Base-by-base conservation (phyloP, 2,797 vertebrate genomes). In the Melanogrammus aeglefinus region DNA sequence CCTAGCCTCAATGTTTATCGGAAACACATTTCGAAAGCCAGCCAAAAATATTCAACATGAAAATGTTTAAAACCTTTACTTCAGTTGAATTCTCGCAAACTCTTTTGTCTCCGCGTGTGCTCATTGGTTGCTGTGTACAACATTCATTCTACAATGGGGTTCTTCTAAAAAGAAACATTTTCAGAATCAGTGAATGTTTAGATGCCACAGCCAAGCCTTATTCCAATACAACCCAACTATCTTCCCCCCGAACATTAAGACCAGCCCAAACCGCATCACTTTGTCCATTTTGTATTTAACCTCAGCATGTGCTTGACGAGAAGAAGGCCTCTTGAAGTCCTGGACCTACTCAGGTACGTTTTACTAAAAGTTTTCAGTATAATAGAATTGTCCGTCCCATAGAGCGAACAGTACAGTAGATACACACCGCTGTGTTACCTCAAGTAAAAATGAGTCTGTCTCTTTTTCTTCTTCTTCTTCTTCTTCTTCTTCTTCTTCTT, bases 1-100 rank as follows among this genome's bases (percentile, higher is more conserved):
- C 63, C 63, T 24, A 24, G 63, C 63, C 24, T 69, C 63, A 69
- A 69, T 69, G 63, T 69, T 63, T 63, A 63, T 63, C 57, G 24
- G 57, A 63, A 63, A 63, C 47, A 51, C 14, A 51, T 63, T 63
- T 63, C 24, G 8, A 69, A 10, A 69, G 63, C 1, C n/a, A 27
- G 63, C 24, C n/a, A 69, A 69, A 27, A 69, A 69, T 69, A 69
- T 69, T 69, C 8, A 69, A 27, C 63, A 27, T 10, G 63, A 69
- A 69, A 3, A 69, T 29, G 63, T 69, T 27, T 69, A 12, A 69
- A 69, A 69, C 63, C 24, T 69, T 69, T 13, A 69, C n/a, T 69
- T 69, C 9, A 27, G 6, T 69, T 10, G 8, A 69, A 69, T 69
- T 27, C 63, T 18, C 27, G 10, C n/a, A 27, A 24, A 27, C 63